Conservation (phyloP, 2,113 vertebrate genomes). For the Crotalus horridus region DNA sequence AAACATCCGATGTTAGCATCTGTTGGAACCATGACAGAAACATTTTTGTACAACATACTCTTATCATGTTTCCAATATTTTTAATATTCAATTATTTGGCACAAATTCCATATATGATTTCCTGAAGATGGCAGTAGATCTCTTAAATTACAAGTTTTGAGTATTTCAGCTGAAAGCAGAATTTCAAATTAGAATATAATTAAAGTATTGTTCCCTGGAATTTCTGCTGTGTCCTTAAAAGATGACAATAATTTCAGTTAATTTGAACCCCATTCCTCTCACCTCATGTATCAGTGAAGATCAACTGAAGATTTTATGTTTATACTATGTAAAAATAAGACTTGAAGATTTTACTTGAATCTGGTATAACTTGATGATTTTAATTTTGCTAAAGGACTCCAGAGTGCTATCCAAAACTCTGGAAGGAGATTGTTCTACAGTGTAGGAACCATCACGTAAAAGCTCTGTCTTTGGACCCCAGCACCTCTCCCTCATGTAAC, state of each 20-base stretch:
- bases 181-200: not conserved
- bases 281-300: not conserved
- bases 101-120: not conserved
- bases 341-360: not conserved
- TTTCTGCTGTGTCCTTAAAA: not conserved
- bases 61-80: not conserved
- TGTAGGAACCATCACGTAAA: not conserved
- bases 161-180: not conserved
- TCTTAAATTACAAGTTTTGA: not conserved
- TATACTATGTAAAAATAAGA: not conserved
- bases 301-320: not conserved
- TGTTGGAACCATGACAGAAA: not conserved
- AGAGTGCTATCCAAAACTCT: not conserved
- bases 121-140: slow-evolving; percentile 17
- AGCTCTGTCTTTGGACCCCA: not conserved
- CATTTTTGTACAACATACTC: not conserved
- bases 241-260: not conserved
- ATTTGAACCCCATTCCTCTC: not conserved
- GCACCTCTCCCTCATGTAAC: not conserved
- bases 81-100: not conserved
- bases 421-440: not conserved
- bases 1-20: too few species aligned
- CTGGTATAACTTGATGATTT: not conserved
- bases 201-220: not conserved
- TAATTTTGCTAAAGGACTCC: not conserved